Conservation (phyloP, 2,888 invertebrate species). For the Chymomyza fuscimana region DNA sequence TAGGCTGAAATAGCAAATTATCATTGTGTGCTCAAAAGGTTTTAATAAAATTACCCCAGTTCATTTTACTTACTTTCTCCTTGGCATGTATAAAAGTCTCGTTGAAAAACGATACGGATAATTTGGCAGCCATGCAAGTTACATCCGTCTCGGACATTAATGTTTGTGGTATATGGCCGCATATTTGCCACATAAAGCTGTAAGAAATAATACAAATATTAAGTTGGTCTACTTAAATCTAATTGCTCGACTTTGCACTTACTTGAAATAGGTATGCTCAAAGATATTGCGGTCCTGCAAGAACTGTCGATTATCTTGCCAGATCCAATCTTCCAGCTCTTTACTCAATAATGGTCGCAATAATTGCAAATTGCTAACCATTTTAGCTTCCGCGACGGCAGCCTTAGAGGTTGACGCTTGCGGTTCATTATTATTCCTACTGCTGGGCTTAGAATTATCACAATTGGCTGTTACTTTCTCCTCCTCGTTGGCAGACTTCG, state of each 20-base stretch:
- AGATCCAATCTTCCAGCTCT: constrained; percentile 96
- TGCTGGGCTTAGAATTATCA: constrained; percentile 75
- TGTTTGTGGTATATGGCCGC: constrained; percentile 95
- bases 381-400: constrained; percentile 40
- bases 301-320: constrained; percentile 98
- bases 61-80: constrained; percentile 86
- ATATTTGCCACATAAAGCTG: constrained; percentile 98
- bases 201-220: constrained; percentile 40
- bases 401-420: constrained; percentile 64
- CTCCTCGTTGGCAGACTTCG: constrained; percentile 14
- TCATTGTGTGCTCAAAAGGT: constrained; percentile 8
- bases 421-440: constrained; percentile 45
- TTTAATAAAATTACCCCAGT: background rate
- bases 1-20: constrained; percentile 83
- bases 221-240: background rate
- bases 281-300: constrained; percentile 97
- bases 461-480: constrained; percentile 71
- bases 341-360: constrained; percentile 77
- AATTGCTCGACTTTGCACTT: constrained; percentile 74
- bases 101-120: constrained; percentile 96
- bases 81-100: constrained; percentile 98
- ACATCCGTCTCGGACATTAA: constrained; percentile 89
- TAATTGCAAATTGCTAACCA: constrained; percentile 43
- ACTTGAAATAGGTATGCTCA: constrained; percentile 97
- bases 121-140: constrained; percentile 90